A percentile compares a stretch with the other conserved stretches of the same genome.
phyloP scores from a whole-genome alignment of 2,888 invertebrate species.

The Apamea sordens region DNA sequence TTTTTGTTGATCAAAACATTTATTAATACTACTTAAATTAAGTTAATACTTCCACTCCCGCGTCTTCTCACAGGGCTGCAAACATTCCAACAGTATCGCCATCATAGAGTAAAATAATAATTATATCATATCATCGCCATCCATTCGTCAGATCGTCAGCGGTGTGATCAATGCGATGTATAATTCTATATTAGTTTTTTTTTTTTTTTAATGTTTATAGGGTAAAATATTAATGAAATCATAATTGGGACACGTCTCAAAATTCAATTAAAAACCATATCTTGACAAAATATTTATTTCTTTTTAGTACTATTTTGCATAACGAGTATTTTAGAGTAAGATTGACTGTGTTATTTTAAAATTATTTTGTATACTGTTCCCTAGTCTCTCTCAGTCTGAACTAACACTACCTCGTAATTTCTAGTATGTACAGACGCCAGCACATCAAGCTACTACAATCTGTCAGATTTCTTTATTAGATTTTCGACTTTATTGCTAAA shows the following conservation, averaged over 20 bases:
- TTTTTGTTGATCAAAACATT: background rate
- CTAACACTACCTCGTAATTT: background rate
- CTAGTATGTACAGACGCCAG: too few species aligned
- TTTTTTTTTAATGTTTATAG: background rate
- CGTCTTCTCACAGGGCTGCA: background rate
- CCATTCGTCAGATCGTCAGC: background rate
- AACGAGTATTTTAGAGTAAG: slow-evolving; percentile 14
- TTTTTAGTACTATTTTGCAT: slow-evolving; percentile 3
- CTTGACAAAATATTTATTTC: slow-evolving; percentile 9
- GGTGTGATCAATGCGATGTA: background rate
- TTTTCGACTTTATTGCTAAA: too few species aligned
- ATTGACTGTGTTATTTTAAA: background rate
- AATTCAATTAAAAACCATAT: slow-evolving; percentile 3
- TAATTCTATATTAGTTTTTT: background rate
- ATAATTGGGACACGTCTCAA: background rate
- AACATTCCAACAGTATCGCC: background rate
- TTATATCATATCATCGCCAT: too few species aligned
- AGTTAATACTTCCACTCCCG: background rate
- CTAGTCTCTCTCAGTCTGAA: background rate
- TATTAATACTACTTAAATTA: background rate
- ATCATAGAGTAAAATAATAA: too few species aligned
- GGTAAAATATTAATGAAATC: background rate
- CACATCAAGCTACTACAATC: too few species aligned
- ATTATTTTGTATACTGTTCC: background rate
- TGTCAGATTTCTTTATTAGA: too few species aligned